Evolutionary conservation across 2,113 vertebrate genomes (phyloP), one percentile per base, ranked within the genome.

Genomic region (Puma concolor): DNA sequence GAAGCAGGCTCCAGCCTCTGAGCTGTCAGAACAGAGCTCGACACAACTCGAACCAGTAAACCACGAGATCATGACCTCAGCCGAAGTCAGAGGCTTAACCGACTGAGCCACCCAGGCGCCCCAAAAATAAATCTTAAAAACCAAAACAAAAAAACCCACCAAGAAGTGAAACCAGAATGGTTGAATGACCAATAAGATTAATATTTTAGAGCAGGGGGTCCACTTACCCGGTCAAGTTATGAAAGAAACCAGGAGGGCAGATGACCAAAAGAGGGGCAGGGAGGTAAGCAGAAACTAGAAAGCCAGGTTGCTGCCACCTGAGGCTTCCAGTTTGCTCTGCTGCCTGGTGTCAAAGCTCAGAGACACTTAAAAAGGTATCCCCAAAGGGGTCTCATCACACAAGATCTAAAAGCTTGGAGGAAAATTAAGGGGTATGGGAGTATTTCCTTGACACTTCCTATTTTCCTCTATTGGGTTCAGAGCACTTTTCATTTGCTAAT

Each of bases 401-500:
- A 92, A 88, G 50, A 52, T n/a, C 72, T 86, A 71, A 91, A 81
- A 93, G 44, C 79, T 17, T 50, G 6, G 41, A 82, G 41, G 63
- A 54, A 91, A 94, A 79, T 33, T 57, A 85, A 87, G 13, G n/a
- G 52, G 92, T 72, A n/a, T 66, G 66, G 67, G 44, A 92, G 77
- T 71, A 94, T 90, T 92, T 93, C 88, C 94, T 83, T 79, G 63
- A 92, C 52, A 79, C 66, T 95, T 97, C 57, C 88, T 83, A 54
- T 80, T 87, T 97, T 52, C 82, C 29, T 95, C n/a, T n/a, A 14
- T 17, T 5, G 76, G 85, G 48, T 81, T 88, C 85, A 92, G 64
- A 88, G 80, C 27, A 44, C 48, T 90, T 96, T 95, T 96, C 93
- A 95, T 44, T 93, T 95, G 92, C 77, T 93, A 93, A 96, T 88